Conservation (phyloP, 2,113 vertebrate species). For the Pseudonaja textilis region DNA sequence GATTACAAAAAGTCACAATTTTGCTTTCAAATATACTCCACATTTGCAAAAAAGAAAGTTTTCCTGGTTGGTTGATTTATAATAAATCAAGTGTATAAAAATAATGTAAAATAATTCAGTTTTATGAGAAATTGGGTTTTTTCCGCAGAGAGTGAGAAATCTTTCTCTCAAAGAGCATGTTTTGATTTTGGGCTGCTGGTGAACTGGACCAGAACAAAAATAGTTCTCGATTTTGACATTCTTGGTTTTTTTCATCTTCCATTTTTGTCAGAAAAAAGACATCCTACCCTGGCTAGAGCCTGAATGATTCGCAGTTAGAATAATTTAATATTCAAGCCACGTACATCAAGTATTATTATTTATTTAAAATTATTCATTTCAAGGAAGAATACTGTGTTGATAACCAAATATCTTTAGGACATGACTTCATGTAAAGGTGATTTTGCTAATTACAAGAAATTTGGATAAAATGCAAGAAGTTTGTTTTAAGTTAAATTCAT, state of each 20-base stretch:
- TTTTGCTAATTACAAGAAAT: background rate
- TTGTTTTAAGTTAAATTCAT: background rate
- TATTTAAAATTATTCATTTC: background rate
- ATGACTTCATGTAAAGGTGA: background rate
- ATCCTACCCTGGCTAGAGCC: background rate
- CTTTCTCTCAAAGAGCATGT: background rate
- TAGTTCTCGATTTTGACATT: background rate
- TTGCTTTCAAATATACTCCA: background rate
- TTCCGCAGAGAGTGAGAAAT: slow-evolving; percentile 28
- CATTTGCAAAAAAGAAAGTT: background rate
- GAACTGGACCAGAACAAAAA: background rate
- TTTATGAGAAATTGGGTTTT: slow-evolving; percentile 16
- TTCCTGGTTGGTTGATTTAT: background rate
- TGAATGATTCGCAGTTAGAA: background rate
- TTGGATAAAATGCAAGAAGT: background rate
- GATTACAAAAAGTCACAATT: slow-evolving; percentile 36
- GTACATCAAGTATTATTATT: background rate
- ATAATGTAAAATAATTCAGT: background rate
- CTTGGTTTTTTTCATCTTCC: background rate
- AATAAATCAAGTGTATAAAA: background rate
- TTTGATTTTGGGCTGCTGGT: background rate
- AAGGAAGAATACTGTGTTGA: background rate
- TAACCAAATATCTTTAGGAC: background rate
- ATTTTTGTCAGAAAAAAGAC: background rate
- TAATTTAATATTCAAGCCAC: background rate